These are phyloP conservation scores for Axis porcinus DNA, from an alignment of 2,113 vertebrate genomes.

Conservation along the genomic window DNA sequence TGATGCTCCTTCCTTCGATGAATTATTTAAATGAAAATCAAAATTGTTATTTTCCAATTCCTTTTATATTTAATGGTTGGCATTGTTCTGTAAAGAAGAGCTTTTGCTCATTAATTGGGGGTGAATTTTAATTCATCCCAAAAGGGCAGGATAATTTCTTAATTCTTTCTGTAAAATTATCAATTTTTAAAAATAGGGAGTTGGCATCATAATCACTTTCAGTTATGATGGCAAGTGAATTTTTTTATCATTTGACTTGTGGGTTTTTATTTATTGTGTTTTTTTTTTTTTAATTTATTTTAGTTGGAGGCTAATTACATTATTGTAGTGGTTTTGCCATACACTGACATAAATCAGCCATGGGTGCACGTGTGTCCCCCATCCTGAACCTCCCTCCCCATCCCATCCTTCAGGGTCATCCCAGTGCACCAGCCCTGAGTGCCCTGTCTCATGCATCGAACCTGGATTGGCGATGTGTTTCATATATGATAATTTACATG, in stretches of 20 bases:
- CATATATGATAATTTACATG: too few relatives aligned
- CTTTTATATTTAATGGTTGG: neutral
- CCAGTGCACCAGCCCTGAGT: too few relatives aligned
- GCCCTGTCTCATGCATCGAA: too few relatives aligned
- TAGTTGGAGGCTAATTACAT: too few relatives aligned
- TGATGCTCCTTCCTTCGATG: neutral
- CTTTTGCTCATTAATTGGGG: neutral
- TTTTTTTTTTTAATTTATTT: too few relatives aligned
- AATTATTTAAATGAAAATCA: neutral
- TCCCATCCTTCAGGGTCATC: too few relatives aligned
- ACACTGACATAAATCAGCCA: too few relatives aligned
- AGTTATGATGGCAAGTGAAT: neutral
- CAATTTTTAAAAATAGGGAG: neutral
- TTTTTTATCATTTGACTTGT: neutral
- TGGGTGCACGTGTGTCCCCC: too few relatives aligned
- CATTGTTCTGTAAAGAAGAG: neutral
- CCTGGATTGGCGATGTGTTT: too few relatives aligned
- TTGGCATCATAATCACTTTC: neutral
- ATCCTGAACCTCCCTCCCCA: too few relatives aligned
- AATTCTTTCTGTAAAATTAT: neutral
- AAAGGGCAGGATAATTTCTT: neutral
- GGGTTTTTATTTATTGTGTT: neutral
- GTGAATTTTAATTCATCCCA: conserved; percentile 6
- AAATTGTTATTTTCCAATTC: neutral
- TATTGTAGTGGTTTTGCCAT: too few relatives aligned